Conservation (phyloP, 2,888 invertebrate genomes). For the Baccha elongata region DNA sequence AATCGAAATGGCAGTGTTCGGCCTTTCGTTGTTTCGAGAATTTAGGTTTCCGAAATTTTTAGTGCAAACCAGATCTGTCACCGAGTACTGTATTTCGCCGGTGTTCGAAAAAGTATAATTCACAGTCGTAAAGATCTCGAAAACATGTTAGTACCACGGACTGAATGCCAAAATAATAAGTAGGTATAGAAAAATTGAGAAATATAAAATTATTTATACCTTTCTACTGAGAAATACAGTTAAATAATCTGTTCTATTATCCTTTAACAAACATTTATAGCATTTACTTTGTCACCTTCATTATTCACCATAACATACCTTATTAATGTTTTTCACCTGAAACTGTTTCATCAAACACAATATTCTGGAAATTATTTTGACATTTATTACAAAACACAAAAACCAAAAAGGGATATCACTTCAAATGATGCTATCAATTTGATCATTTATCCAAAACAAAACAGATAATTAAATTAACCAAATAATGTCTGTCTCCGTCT, state of each 20-base stretch:
- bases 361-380: constrained; percentile 33
- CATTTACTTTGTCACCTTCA: not conserved
- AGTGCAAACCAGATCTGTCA: too few species aligned
- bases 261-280: not conserved
- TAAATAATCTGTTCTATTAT: not conserved
- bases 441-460: constrained; percentile 60
- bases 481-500: constrained; percentile 27
- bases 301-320: not conserved
- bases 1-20: too few species aligned
- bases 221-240: too few species aligned
- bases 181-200: too few species aligned
- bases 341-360: constrained; percentile 36
- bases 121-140: too few species aligned
- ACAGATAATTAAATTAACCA: constrained; percentile 64
- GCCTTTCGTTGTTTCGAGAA: too few species aligned
- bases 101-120: too few species aligned
- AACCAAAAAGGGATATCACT: not conserved
- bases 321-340: constrained; percentile 38
- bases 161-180: too few species aligned
- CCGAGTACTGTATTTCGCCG: too few species aligned
- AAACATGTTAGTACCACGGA: too few species aligned
- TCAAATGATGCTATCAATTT: constrained; percentile 27
- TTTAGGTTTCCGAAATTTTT: too few species aligned
- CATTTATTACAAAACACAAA: constrained; percentile 34
- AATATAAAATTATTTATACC: too few species aligned